Conservation (phyloP, 2,113 vertebrate genomes). For the Pleuronectes platessa region DNA sequence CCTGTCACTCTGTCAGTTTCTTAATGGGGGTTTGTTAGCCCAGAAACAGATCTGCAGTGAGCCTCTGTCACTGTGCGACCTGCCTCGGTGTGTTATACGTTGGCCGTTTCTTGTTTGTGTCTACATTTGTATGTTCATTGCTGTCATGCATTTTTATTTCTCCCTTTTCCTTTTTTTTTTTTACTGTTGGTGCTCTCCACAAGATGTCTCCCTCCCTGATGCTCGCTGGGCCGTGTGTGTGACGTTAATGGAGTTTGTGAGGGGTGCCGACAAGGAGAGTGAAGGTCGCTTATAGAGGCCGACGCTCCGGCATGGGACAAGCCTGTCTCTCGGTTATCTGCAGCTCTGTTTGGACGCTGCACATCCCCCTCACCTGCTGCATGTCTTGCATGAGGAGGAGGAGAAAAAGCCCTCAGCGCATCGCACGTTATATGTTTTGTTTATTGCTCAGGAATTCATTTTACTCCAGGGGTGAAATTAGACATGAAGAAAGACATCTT, state of each 20-base stretch:
- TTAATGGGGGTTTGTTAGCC: conserved; percentile 69
- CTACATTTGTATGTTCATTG: conserved; percentile 42
- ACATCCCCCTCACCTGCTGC: conserved; percentile 13
- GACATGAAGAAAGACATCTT: background rate
- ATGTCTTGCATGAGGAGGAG: conserved; percentile 5
- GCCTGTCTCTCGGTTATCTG: conserved; percentile 25
- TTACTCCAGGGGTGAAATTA: background rate
- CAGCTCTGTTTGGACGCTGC: background rate
- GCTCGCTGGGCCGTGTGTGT: conserved; percentile 51
- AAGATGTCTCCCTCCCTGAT: conserved; percentile 70
- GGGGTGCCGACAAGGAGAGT: conserved; percentile 71
- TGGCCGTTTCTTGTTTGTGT: conserved; percentile 40
- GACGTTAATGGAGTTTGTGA: conserved; percentile 65
- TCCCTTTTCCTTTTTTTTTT: conserved; percentile 18
- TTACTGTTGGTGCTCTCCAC: conserved; percentile 57
- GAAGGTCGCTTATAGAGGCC: conserved; percentile 64
- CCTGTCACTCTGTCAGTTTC: conserved; percentile 70
- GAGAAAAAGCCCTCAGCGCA: background rate
- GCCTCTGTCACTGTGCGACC: conserved; percentile 53
- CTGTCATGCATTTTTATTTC: conserved; percentile 20
- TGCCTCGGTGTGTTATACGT: conserved; percentile 54
- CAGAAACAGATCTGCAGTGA: conserved; percentile 47
- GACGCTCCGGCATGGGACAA: conserved; percentile 34
- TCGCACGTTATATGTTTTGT: background rate
- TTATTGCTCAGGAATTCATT: conserved; percentile 3